Evolutionary conservation across 2,797 vertebrate genomes (phyloP).

Genomic region (Macropodus opercularis): DNA sequence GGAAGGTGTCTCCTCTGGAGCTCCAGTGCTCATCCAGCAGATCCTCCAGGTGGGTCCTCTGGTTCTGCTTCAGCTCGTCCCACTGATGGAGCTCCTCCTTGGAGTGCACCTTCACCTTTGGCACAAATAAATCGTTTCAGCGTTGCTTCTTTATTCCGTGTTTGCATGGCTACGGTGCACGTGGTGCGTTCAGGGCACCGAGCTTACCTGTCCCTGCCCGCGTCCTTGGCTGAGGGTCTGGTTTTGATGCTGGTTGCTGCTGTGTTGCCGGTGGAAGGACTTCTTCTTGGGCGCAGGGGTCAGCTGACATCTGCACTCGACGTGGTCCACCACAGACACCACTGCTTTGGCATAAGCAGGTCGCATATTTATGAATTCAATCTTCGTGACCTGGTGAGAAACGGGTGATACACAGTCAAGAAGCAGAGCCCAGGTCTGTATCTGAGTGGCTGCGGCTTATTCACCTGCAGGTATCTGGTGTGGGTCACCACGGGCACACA

Average conservation of each 20-base stretch:
- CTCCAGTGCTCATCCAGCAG: constrained; percentile 76
- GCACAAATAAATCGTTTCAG: not conserved
- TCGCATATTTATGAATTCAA: constrained; percentile 87
- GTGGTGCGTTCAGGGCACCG: too few species aligned
- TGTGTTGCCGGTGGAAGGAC: constrained; percentile 66
- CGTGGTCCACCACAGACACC: constrained; percentile 92
- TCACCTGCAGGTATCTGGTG: constrained; percentile 83
- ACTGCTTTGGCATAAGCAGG: constrained; percentile 87
- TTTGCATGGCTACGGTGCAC: too few species aligned
- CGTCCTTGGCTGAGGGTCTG: constrained; percentile 61
- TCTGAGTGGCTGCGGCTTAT: constrained; percentile 9
- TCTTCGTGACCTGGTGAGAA: constrained; percentile 96
- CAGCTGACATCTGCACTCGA: constrained; percentile 91
- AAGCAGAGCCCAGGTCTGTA: too few species aligned
- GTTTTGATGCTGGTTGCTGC: constrained; percentile 63
- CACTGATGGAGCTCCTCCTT: constrained; percentile 82
- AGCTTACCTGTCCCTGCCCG: constrained; percentile 54
- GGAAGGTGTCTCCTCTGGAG: constrained; percentile 73
- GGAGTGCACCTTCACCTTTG: constrained; percentile 68
- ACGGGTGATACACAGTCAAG: too few species aligned
- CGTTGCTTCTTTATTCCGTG: too few species aligned
- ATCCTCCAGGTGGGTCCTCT: constrained; percentile 75
- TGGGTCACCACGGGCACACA: constrained; percentile 86
- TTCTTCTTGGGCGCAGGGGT: constrained; percentile 68
- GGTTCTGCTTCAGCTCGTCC: constrained; percentile 83